Evolutionary conservation across 2,113 vertebrate species (phyloP).

Genomic region (Datnioides undecimradiatus): DNA sequence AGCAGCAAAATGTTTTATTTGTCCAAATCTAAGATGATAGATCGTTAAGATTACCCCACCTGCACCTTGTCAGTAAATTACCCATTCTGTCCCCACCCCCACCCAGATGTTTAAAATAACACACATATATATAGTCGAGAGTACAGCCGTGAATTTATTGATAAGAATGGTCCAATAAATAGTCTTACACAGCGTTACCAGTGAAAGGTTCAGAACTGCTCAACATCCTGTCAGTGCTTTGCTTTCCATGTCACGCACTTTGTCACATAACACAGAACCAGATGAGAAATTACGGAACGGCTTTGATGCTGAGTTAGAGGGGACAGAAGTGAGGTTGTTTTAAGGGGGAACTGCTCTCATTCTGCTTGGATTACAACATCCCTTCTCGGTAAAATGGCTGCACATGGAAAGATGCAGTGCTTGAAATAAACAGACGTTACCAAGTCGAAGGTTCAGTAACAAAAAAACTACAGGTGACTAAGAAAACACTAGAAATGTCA

Average conservation of each 20-base stretch:
- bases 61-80: neutral
- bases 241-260: slow-evolving; percentile 25
- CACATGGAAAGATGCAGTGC: slow-evolving; percentile 10
- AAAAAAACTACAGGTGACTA: slow-evolving; percentile 23
- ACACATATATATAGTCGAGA: neutral
- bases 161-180: slow-evolving; percentile 85
- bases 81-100: no score
- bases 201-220: slow-evolving; percentile 56
- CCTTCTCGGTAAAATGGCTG: slow-evolving; percentile 3
- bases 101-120: neutral
- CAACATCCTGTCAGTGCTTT: slow-evolving; percentile 76
- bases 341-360: slow-evolving; percentile 8
- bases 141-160: slow-evolving; percentile 77
- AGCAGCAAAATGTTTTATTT: neutral
- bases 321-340: slow-evolving; percentile 19
- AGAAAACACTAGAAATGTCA: neutral
- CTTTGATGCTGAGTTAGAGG: slow-evolving; percentile 1
- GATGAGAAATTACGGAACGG: slow-evolving; percentile 9
- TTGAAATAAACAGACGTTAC: slow-evolving; percentile 22
- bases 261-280: slow-evolving; percentile 26
- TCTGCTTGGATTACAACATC: slow-evolving; percentile 5
- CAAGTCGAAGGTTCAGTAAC: slow-evolving; percentile 2
- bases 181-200: slow-evolving; percentile 68
- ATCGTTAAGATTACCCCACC: no score
- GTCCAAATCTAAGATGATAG: neutral